Evolutionary conservation across 2,888 invertebrate species (phyloP).

Genomic region (Cephus nigrinus): DNA sequence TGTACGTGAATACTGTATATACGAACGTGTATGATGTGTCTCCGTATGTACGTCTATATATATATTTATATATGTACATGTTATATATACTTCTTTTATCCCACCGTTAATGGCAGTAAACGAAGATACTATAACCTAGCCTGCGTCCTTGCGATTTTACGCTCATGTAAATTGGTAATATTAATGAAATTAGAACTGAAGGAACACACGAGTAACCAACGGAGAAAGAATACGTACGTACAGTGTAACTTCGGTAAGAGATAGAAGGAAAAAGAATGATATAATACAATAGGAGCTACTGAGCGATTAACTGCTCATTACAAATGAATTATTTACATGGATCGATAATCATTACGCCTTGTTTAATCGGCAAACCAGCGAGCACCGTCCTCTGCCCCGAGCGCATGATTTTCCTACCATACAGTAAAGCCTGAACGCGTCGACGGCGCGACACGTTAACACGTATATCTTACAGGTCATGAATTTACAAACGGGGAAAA

Average conservation of each 20-base stretch:
- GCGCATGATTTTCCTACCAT: neutral
- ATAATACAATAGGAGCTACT: neutral
- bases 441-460: neutral
- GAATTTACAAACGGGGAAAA: neutral
- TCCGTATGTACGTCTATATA: neutral
- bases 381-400: neutral
- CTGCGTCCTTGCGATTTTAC: conserved; percentile 3
- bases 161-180: neutral
- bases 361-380: neutral
- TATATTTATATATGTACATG: conserved; percentile 4
- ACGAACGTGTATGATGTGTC: neutral
- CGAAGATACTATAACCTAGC: neutral
- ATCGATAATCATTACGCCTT: neutral
- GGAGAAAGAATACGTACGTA: neutral
- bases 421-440: neutral
- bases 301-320: neutral
- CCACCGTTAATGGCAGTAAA: neutral
- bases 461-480: neutral
- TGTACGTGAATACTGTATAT: neutral
- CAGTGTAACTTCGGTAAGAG: neutral
- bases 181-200: neutral
- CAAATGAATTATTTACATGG: neutral
- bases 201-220: conserved; percentile 3
- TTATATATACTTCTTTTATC: neutral
- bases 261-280: neutral